Evolutionary conservation across 2,797 vertebrate genomes (phyloP).

Genomic region (Poecilia picta): DNA sequence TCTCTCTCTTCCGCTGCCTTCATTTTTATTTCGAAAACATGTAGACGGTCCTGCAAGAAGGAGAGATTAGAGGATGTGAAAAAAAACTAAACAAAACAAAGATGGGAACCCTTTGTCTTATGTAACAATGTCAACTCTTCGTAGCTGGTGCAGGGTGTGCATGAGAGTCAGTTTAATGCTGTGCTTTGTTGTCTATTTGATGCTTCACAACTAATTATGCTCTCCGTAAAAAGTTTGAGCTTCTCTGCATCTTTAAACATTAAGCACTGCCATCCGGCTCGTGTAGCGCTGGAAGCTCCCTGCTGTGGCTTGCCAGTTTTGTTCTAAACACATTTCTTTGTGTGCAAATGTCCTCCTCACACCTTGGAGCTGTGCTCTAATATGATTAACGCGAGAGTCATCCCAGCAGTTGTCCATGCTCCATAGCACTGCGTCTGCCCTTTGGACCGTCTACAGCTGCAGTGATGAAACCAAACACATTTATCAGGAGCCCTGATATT

Average conservation of each 20-base stretch:
- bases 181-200: conserved; percentile 62
- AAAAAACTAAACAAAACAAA: conserved; percentile 32
- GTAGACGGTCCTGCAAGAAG: conserved; percentile 56
- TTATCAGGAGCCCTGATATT: conserved; percentile 77
- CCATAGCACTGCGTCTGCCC: conserved; percentile 65
- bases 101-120: conserved; percentile 58
- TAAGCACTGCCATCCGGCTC: conserved; percentile 54
- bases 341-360: conserved; percentile 77
- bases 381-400: conserved; percentile 77
- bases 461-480: conserved; percentile 78
- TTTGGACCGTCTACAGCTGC: conserved; percentile 74
- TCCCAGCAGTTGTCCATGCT: conserved; percentile 72
- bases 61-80: conserved; percentile 61
- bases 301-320: conserved; percentile 57
- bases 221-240: conserved; percentile 57
- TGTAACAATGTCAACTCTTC: conserved; percentile 56
- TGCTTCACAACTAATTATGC: conserved; percentile 66
- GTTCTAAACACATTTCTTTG: conserved; percentile 75
- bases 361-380: conserved; percentile 73
- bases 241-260: conserved; percentile 62
- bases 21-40: conserved; percentile 68
- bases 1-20: conserved; percentile 38
- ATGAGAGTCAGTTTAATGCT: conserved; percentile 63
- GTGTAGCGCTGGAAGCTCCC: conserved; percentile 40
- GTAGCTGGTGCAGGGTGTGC: conserved; percentile 61